These are phyloP conservation scores for Syngnathus floridae DNA, from an alignment of 2,113 vertebrate species.

Conservation along the genomic window DNA sequence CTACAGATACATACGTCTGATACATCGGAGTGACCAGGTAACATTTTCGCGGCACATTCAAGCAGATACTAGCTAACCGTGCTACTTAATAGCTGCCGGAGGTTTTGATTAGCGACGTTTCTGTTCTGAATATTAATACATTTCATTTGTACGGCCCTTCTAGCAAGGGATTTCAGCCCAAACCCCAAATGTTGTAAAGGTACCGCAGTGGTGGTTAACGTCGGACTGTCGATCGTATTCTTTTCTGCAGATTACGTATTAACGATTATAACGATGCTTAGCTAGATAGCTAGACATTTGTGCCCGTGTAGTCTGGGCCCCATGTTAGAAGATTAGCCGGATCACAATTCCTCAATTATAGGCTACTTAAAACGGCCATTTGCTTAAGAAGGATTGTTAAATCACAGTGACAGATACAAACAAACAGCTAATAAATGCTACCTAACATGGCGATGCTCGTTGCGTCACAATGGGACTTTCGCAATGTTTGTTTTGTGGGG, in stretches of 20 bases:
- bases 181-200: neutral
- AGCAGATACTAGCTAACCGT: constrained; percentile 44
- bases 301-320: constrained; percentile 44
- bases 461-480: constrained; percentile 1
- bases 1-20: constrained; percentile 36
- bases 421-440: neutral
- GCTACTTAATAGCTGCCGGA: constrained; percentile 37
- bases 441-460: constrained; percentile 6
- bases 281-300: constrained; percentile 43
- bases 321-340: constrained; percentile 4
- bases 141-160: neutral
- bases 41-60: constrained; percentile 61
- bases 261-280: constrained; percentile 18
- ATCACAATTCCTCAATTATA: neutral
- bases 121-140: constrained; percentile 19
- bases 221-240: neutral
- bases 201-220: neutral
- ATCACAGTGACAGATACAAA: no score
- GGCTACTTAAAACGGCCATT: neutral
- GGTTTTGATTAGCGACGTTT: constrained; percentile 14
- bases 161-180: neutral
- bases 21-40: constrained; percentile 57
- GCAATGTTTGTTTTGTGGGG: neutral
- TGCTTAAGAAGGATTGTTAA: neutral
- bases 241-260: constrained; percentile 7